Conservation (phyloP, 1,140 invertebrate genomes). For the Sminthurides bifidus region DNA sequence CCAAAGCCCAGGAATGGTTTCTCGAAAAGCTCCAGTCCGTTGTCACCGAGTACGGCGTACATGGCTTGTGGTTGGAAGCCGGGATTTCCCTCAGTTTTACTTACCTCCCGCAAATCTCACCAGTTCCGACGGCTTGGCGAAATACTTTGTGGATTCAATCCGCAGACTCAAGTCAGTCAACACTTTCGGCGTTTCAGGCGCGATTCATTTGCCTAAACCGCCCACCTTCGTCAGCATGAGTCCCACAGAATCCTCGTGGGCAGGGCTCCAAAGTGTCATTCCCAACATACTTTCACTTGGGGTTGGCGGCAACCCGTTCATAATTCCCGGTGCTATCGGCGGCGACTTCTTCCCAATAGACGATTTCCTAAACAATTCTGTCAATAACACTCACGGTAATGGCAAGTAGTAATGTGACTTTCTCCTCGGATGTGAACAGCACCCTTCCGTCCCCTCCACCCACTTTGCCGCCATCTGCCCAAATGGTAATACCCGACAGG, state of each 20-base stretch:
- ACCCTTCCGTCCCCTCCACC: neutral
- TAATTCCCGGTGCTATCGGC: conserved; percentile 84
- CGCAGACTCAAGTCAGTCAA: too few species aligned
- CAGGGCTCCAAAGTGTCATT: conserved; percentile 68
- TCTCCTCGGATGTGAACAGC: too few species aligned
- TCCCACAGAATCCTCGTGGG: conserved; percentile 77
- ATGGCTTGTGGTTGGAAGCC: conserved; percentile 82
- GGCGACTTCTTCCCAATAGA: conserved; percentile 47
- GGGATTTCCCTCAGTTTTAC: conserved; percentile 75
- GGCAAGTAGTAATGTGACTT: too few species aligned
- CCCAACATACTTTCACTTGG: conserved; percentile 77
- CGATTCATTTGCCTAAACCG: conserved; percentile 62
- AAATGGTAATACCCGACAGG: conserved; percentile 50
- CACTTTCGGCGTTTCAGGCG: conserved; percentile 69
- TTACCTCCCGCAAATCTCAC: conserved; percentile 51
- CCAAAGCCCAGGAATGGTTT: conserved; percentile 65
- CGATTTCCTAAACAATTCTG: too few species aligned
- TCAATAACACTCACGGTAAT: too few species aligned
- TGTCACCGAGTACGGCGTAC: conserved; percentile 60
- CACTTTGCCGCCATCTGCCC: neutral
- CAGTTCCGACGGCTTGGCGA: conserved; percentile 54
- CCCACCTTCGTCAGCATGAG: conserved; percentile 78
- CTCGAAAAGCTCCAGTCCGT: conserved; percentile 56
- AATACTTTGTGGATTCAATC: neutral
- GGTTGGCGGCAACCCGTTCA: conserved; percentile 75